phyloP scores from a whole-genome alignment of 1,140 invertebrate species.

The Neelides sp. region DNA sequence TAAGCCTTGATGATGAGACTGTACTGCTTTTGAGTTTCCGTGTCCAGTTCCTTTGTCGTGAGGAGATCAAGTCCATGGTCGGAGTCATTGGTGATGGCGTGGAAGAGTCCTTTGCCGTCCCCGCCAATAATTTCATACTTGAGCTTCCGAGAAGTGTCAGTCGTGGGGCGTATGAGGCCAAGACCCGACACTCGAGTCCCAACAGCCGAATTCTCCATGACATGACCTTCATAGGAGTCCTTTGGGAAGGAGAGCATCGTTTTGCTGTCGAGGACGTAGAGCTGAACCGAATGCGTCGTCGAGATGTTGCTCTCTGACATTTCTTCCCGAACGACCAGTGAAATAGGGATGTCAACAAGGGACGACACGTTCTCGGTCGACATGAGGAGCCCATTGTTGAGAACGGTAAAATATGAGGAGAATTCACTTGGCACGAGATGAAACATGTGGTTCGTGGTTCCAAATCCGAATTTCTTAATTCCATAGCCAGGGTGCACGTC shows the following conservation, averaged over 20 bases:
- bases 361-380: constrained; percentile 68
- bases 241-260: constrained; percentile 64
- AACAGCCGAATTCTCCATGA: constrained; percentile 57
- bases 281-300: constrained; percentile 60
- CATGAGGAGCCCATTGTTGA: constrained; percentile 79
- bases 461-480: constrained; percentile 52
- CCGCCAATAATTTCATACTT: constrained; percentile 64
- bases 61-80: constrained; percentile 52
- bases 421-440: constrained; percentile 59
- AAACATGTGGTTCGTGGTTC: constrained; percentile 44
- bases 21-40: constrained; percentile 51
- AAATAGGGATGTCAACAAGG: constrained; percentile 62
- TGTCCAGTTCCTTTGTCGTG: constrained; percentile 55
- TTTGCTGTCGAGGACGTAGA: constrained; percentile 65
- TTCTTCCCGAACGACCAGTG: constrained; percentile 65
- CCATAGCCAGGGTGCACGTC: constrained; percentile 73
- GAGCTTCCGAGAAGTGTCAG: constrained; percentile 46
- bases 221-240: constrained; percentile 47
- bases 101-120: constrained; percentile 54
- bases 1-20: constrained; percentile 58
- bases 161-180: constrained; percentile 29
- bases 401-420: constrained; percentile 68
- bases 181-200: constrained; percentile 55
- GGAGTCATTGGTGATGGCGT: constrained; percentile 47
- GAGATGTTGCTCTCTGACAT: constrained; percentile 52